Base-by-base conservation (phyloP, 2,797 vertebrate species). In the Pelobates cultripes region DNA sequence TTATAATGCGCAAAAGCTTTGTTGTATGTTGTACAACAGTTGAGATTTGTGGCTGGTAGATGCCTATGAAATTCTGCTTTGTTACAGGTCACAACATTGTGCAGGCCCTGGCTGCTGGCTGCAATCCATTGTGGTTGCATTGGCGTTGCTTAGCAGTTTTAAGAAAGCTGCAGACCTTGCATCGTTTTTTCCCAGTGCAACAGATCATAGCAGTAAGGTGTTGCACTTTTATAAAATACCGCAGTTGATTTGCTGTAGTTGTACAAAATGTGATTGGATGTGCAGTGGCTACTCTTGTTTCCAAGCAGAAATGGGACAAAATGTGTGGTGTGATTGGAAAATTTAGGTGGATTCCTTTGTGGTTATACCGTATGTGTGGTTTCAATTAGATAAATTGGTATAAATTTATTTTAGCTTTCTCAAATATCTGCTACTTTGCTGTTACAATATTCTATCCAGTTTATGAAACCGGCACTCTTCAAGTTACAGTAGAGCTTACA, bases 111-210 rank as follows among this genome's bases (percentile, higher is more conserved):
- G 44, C 42, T 67, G 10, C 42, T 70, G 43, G 73, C 67, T 41
- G 6, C 68, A 10, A 8, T 68, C 73, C 73, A 41, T 45, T 28
- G 75, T 57, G 74, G 57, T n/a, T 17, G n/a, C 9, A 17, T 43
- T 61, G 51, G 41, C 14, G 80, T 81, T 76, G 66, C 79, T 76
- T 75, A 61, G 80, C 80, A 82, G 55, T 70, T 79, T 60, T 12
- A 79, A 3, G 73, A 60, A 4, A 44, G 43, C 12, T 51, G 68
- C 8, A 28, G 9, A n/a, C 12, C 13, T 70, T 9, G 64, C 14
- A 15, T 71, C 43, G 45, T 44, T 2, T 2, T n/a, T 78, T 78
- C 71, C 68, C 69, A 71, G 77, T 17, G 69, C 17, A 70, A 40
- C 66, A 4, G 10, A 70, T 7, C 40, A 10, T 61, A 53, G 69